These are phyloP conservation scores for Iphiclides podalirius DNA, from an alignment of 2,888 invertebrate species.

Conservation along the genomic window DNA sequence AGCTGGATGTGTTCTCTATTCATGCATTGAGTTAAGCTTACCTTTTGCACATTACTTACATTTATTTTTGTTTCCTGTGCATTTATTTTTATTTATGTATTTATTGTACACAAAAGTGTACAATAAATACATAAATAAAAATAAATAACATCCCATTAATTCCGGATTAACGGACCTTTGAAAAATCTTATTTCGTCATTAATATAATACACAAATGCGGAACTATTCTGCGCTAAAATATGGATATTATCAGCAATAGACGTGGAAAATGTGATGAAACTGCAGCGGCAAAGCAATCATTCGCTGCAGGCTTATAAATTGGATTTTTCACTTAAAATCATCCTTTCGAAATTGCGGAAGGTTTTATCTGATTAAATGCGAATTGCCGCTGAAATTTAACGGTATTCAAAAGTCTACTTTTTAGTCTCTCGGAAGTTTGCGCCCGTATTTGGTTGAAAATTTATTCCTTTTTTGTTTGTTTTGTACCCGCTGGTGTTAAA, in stretches of 20 bases:
- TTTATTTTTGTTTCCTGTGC: too few relatives aligned
- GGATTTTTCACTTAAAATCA: constrained; percentile 23
- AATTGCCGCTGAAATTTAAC: constrained; percentile 20
- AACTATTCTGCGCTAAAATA: neutral
- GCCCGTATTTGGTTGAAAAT: constrained; percentile 10
- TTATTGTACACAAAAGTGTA: too few relatives aligned
- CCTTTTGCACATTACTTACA: too few relatives aligned
- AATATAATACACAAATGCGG: neutral
- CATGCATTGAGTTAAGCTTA: too few relatives aligned
- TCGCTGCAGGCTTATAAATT: constrained; percentile 20
- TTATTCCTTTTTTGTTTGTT: neutral
- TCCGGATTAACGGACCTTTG: too few relatives aligned
- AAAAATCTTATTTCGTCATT: neutral
- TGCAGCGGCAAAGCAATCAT: constrained; percentile 15
- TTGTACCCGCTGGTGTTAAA: neutral
- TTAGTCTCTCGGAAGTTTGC: constrained; percentile 5
- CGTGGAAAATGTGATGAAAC: constrained; percentile 20
- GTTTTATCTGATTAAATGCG: constrained; percentile 22
- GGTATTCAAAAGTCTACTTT: constrained; percentile 11
- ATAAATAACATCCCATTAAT: too few relatives aligned
- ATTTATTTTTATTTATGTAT: too few relatives aligned
- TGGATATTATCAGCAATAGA: constrained; percentile 8
- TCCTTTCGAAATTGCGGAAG: constrained; percentile 20
- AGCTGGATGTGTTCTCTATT: too few relatives aligned
- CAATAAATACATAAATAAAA: too few relatives aligned